Evolutionary conservation across 1,140 invertebrate species (phyloP), one percentile per base, ranked within the genome.

Genomic region (Trichonephila clavipes): DNA sequence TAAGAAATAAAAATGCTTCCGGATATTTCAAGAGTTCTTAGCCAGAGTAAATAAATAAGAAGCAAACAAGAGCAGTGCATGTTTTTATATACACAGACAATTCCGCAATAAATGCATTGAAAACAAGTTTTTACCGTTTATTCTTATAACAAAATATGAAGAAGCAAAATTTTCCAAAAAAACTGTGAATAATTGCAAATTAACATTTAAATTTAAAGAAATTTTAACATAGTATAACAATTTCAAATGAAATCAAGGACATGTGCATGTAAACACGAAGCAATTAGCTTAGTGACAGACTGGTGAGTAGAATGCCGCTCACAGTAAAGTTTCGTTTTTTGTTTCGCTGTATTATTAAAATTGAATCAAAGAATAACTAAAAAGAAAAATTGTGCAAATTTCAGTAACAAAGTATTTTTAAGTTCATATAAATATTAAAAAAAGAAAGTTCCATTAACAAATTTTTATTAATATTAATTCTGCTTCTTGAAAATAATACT

Each of bases 211-310:
- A 77, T 18, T 40, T 34, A 77, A 40, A 40, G 6, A 77, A 34
- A 77, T 40, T 34, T 14, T 16, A 77, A 77, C 18, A 77, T 77
- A 18, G 10, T 28, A 72, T 28, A 72, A 72, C 12, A 34, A 34
- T 72, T 72, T 72, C 69, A 34, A 77, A 4, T 7, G 18, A 77
- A 77, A 77, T 77, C 72, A 77, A 77, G 72, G 72, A 77, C 72
- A 77, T 34, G 72, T 77, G 72, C 72, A 77, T 34, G 72, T 77
- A 77, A 77, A 77, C 72, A 77, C 72, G 69, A 77, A 77, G 72
- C 72, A 77, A 77, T 77, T 77, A 77, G 72, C 72, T 77, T 77
- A 77, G 72, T 77, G 72, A 77, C 72, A 77, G 72, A 77, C 34
- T 77, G 72, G 7, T 34, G 72, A 77, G 28, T 28, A 28, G 72